A percentile compares a stretch with the other conserved stretches of the same genome.
These are phyloP conservation scores for Leptoclinus maculatus DNA, from an alignment of 2,797 vertebrate species.

Conservation along the genomic window DNA sequence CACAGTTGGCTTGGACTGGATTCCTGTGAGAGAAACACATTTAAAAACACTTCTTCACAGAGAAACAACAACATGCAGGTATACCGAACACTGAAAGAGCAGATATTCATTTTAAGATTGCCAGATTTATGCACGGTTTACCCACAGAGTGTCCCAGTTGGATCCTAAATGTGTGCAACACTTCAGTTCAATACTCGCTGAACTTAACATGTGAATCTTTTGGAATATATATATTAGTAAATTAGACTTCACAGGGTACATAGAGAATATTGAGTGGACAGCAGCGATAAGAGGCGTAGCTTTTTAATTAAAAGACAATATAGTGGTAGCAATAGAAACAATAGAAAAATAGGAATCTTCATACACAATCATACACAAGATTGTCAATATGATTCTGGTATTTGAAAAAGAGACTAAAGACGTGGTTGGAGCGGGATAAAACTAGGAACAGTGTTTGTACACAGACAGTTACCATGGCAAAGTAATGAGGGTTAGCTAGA, in stretches of 20 bases:
- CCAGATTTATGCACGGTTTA: neutral
- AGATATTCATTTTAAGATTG: neutral
- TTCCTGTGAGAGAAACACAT: constrained; percentile 82
- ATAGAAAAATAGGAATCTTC: neutral
- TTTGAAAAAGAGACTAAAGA: neutral
- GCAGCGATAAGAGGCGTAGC: neutral
- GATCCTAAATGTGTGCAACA: neutral
- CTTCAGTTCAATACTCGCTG: neutral
- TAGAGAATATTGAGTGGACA: neutral
- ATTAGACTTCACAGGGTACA: neutral
- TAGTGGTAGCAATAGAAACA: neutral
- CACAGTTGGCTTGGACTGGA: constrained; percentile 93
- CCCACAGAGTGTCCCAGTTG: neutral
- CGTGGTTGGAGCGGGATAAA: constrained; percentile 15
- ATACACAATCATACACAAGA: neutral
- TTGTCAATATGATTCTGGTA: neutral
- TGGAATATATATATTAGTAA: neutral
- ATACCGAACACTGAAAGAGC: neutral
- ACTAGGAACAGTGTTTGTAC: constrained; percentile 44
- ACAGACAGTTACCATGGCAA: constrained; percentile 64
- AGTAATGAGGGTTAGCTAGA: constrained; percentile 13
- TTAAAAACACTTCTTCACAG: constrained; percentile 1
- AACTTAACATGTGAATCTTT: neutral
- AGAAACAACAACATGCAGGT: neutral
- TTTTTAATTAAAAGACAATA: neutral